Base-by-base conservation (phyloP, 2,888 invertebrate species). In the Coecobrya sp. region DNA sequence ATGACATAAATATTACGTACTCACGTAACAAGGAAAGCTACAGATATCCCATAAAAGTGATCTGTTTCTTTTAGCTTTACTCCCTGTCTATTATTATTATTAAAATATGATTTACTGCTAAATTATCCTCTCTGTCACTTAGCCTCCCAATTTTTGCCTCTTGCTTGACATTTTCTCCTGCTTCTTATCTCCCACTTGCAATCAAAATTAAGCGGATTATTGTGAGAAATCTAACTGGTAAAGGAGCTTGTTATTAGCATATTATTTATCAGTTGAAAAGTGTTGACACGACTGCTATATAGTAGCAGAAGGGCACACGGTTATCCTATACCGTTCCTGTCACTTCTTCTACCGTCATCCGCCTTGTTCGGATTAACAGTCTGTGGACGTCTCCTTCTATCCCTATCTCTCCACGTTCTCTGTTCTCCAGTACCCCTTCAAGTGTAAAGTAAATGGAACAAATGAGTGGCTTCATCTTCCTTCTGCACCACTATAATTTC, bases 221-320 rank as follows among this genome's bases (percentile, higher is more conserved):
- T 27, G n/a, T 19, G 42, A 30, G 55, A 73, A 86, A 86, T 70
- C 62, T 22, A 62, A 62, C n/a, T 73, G 73, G 86, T 36, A 73
- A 42, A 86, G 22, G 36, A 49, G 13, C 22, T 59, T 45, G 55
- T 70, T 86, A 86, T 70, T 86, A 55, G 55, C 86, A 86, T 70
- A 73, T 73, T 86, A 68, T 73, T 30, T 86, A 55, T 86, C 86
- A 86, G 22, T 22, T 19, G 73, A 22, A 76, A 76, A 76, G 22
- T 45, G 45, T 76, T 76, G 73, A 76, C n/a, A 45, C 30, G 30
- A 76, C 45, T 19, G 7, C 22, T 36, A 30, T 3, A 36, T 36
- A 36, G 36, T n/a, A 70, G 70, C 11, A 30, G 36, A 45, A 25
- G 2, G 1, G n/a, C 36, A 70, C 70, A 36, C 36, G 0, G 22